Evolutionary conservation across 2,797 vertebrate genomes (phyloP).

Genomic region (Pyrocephalus nanus): DNA sequence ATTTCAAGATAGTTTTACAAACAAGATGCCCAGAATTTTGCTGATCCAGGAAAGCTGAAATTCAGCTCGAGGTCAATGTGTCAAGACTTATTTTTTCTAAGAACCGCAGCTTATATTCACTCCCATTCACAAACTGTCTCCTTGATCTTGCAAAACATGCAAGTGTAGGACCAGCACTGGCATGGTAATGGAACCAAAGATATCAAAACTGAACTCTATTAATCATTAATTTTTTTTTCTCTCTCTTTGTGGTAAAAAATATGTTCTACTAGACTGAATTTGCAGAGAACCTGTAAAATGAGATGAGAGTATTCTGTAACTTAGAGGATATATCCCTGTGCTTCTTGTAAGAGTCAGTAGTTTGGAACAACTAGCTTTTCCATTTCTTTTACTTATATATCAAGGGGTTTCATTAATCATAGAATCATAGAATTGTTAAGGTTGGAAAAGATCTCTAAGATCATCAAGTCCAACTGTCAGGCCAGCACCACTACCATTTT

Average conservation of each 20-base stretch:
- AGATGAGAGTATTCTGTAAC: background rate
- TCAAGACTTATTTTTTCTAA: constrained; percentile 7
- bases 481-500: background rate
- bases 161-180: background rate
- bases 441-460: background rate
- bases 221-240: background rate
- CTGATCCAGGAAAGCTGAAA: constrained; percentile 28
- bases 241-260: background rate
- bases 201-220: background rate
- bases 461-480: background rate
- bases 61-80: background rate
- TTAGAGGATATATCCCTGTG: background rate
- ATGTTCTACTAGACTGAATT: background rate
- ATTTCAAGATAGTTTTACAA: background rate
- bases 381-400: background rate
- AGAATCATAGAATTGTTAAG: background rate
- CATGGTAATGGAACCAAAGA: background rate
- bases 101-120: background rate
- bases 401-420: background rate
- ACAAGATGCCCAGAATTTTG: background rate
- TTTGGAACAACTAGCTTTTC: background rate
- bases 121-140: background rate
- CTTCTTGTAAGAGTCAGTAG: background rate
- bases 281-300: background rate
- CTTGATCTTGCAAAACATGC: background rate